Evolutionary conservation across 2,797 vertebrate species (phyloP).

Genomic region (Catharus ustulatus): DNA sequence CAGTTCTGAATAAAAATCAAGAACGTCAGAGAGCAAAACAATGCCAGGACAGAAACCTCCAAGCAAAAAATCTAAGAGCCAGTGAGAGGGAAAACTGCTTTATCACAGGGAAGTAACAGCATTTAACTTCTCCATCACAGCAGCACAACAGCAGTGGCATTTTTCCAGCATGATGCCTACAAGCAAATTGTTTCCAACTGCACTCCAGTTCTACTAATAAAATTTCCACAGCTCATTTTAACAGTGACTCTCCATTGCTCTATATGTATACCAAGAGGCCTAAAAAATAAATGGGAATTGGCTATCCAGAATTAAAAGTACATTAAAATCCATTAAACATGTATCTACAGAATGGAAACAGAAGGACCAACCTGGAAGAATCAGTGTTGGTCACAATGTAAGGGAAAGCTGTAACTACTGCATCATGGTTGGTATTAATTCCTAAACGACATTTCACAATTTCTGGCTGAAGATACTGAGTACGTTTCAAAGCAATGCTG

Average conservation of each 20-base stretch:
- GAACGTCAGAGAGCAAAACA: neutral
- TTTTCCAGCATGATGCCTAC: conserved; percentile 7
- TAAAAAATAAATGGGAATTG: neutral
- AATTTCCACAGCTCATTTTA: conserved; percentile 7
- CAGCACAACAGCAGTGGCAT: neutral
- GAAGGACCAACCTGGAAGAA: neutral
- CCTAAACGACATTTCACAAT: neutral
- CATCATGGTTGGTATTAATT: neutral
- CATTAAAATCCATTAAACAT: neutral
- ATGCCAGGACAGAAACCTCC: neutral
- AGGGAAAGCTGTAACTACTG: neutral
- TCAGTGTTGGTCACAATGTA: neutral
- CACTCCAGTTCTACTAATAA: neutral
- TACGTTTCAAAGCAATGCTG: neutral
- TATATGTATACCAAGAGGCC: neutral
- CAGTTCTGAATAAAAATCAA: neutral
- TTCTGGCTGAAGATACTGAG: neutral
- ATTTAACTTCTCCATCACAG: neutral
- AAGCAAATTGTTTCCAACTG: neutral
- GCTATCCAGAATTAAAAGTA: neutral
- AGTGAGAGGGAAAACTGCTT: neutral
- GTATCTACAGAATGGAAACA: neutral
- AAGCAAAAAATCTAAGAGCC: neutral
- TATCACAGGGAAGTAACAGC: neutral
- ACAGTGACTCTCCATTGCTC: neutral